Evolutionary conservation across 2,797 vertebrate genomes (phyloP).

Genomic region (Hylomyscus alleni): DNA sequence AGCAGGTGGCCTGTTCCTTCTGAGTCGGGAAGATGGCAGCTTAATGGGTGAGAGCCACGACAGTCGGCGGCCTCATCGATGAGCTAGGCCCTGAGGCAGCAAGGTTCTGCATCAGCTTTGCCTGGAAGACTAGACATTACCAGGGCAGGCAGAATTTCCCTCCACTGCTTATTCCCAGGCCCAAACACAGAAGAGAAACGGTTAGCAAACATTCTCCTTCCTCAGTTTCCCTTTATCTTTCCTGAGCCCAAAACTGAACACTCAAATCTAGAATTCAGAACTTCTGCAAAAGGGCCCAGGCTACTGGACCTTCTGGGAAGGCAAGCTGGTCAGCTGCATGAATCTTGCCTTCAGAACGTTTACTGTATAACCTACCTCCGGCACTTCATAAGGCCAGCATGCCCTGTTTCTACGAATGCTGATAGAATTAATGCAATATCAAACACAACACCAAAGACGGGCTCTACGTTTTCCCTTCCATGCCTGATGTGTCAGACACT

Average conservation of each 20-base stretch:
- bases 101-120: neutral
- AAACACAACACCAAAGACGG: neutral
- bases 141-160: neutral
- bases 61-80: neutral
- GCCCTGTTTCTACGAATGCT: neutral
- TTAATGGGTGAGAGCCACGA: neutral
- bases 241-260: neutral
- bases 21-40: neutral
- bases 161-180: neutral
- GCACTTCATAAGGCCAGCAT: neutral
- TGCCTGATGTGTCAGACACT: neutral
- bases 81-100: neutral
- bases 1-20: neutral
- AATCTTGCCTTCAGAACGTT: neutral
- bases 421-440: neutral
- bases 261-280: constrained; percentile 13
- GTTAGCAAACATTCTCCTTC: neutral
- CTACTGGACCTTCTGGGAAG: neutral
- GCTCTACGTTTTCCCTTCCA: neutral
- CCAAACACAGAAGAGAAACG: neutral
- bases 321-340: neutral
- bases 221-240: neutral
- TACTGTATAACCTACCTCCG: neutral
- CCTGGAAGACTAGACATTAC: neutral
- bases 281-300: neutral